These are phyloP conservation scores for Apodemus speciosus DNA, from an alignment of 2,113 vertebrate genomes.

Conservation along the genomic window DNA sequence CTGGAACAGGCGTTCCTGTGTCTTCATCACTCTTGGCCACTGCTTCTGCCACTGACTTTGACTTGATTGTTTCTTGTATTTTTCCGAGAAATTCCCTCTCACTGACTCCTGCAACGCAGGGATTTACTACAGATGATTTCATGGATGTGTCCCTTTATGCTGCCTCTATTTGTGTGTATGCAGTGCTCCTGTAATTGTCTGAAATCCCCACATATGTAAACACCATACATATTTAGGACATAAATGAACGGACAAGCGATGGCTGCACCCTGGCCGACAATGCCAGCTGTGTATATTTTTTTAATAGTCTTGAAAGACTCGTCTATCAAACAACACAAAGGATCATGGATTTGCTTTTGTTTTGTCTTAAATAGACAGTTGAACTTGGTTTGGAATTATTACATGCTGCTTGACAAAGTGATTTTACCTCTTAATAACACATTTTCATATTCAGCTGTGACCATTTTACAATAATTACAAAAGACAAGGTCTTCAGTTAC, in stretches of 20 bases:
- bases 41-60: neutral
- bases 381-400: constrained; percentile 64
- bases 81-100: neutral
- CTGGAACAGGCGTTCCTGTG: neutral
- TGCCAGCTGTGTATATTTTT: constrained; percentile 35
- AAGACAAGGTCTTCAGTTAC: constrained; percentile 63
- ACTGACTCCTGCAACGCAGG: neutral
- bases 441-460: constrained; percentile 65
- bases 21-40: neutral
- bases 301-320: constrained; percentile 9
- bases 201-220: constrained; percentile 14
- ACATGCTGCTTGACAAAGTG: constrained; percentile 59
- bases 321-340: constrained; percentile 46
- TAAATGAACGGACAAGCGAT: constrained; percentile 48
- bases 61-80: neutral
- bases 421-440: constrained; percentile 64
- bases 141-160: neutral
- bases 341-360: constrained; percentile 5
- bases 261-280: neutral
- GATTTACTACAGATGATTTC: constrained; percentile 34
- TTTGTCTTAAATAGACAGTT: constrained; percentile 37
- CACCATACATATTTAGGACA: neutral
- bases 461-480: constrained; percentile 63
- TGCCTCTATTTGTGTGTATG: constrained; percentile 37
- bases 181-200: neutral